Percentiles rank a stretch among this genome's conserved stretches.
These are phyloP conservation scores for Cremastinae sp. DNA, from an alignment of 2,888 invertebrate species.

Conservation along the genomic window DNA sequence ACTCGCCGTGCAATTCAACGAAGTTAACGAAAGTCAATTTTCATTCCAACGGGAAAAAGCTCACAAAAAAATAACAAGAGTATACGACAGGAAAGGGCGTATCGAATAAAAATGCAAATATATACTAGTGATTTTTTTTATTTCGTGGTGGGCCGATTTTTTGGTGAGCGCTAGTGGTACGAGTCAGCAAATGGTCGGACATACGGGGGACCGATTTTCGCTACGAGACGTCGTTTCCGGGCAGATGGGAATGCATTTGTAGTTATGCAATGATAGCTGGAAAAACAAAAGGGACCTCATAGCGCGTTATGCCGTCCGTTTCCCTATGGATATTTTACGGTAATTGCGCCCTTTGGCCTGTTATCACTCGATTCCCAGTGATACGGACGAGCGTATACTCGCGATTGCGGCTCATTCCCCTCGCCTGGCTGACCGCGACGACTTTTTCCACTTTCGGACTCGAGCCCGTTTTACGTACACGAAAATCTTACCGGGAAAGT, in stretches of 20 bases:
- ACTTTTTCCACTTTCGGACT: constrained; percentile 17
- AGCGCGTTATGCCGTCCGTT: no score
- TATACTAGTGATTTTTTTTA: neutral
- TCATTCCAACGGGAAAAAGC: no score
- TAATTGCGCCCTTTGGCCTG: no score
- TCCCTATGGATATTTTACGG: no score
- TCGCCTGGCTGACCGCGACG: constrained; percentile 21
- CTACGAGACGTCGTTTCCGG: neutral
- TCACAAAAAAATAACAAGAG: no score
- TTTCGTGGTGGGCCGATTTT: neutral
- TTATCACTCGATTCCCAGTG: no score
- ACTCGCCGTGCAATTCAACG: no score
- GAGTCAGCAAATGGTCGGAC: constrained; percentile 10
- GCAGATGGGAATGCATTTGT: neutral
- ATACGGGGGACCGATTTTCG: neutral
- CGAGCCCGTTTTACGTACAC: constrained; percentile 22
- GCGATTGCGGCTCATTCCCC: constrained; percentile 3
- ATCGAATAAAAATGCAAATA: no score
- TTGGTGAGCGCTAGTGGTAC: constrained; percentile 1
- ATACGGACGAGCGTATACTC: constrained; percentile 9
- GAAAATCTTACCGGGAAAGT: neutral
- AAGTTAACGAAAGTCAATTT: no score
- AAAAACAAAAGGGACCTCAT: neutral
- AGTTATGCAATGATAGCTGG: neutral
- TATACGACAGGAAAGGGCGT: no score